Base-by-base conservation (phyloP, 2,797 vertebrate species). In the Florisuga fusca region DNA sequence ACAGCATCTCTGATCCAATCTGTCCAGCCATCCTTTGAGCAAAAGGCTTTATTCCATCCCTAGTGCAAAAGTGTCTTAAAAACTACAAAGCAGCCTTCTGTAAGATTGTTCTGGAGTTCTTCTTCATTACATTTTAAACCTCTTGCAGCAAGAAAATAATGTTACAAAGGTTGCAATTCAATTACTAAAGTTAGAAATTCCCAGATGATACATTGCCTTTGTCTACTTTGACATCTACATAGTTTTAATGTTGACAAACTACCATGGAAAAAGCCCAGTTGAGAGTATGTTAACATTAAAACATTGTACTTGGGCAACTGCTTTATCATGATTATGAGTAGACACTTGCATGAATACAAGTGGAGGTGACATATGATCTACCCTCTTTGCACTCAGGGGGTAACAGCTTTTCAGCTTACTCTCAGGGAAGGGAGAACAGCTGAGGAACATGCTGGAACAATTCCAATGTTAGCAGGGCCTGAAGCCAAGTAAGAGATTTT, bases 171-270 rank as follows among this genome's bases (percentile, higher is more conserved):
- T 48, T 73, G 31, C 79, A 59, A 76, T 88, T 82, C 33, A 58
- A 67, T 83, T 57, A 14, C 14, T 48, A 6, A 23, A 41, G 55
- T 90, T 91, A 46, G 87, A 90, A 95, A 67, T 88, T 86, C 77
- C 45, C 59, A 6, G 46, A n/a, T 71, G 79, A 86, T 86, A 14
- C 29, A 94, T 72, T 84, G 31, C 36, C 0, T 0, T 81, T 86
- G 91, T 86, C 55, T 71, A n/a, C 48, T 89, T 89, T 63, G 67
- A 84, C 71, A 23, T 71, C 68, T 76, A 34, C 22, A 2, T 84
- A 31, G 31, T 63, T 94, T 78, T 90, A 94, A 90, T 79, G 63
- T 55, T 74, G 88, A 90, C 63, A 84, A 54, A 87, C 63, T 84
- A 27, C 48, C 0, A 1, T 9, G 50, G 74, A 86, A 90, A 90